Evolutionary conservation across 2,888 invertebrate genomes (phyloP), one percentile per base, ranked within the genome.

Genomic region (Ectemnius continuus): DNA sequence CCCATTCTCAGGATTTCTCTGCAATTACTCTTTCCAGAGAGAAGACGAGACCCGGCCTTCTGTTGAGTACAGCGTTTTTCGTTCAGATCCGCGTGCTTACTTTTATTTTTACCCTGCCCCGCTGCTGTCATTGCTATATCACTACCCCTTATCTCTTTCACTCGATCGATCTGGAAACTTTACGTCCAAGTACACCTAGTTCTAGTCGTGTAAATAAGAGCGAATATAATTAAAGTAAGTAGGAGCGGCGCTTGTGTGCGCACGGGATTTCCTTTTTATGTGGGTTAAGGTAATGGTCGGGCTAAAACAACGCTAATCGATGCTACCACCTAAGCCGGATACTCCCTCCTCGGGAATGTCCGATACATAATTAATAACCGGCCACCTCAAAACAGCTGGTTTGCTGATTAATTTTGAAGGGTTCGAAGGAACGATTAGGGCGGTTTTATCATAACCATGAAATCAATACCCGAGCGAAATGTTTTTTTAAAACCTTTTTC

Each of bases 11-110:
- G 46, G 20, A 48, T 59, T 64, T 36, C 20, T 57, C 46, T 20
- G 45, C 52, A 23, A 52, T 45, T 20, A 13, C 2, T 65, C 66
- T 52, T 45, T 71, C 76, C 36, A 36, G 36, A 78, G 76, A 72
- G 71, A 80, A 78, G 72, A 78, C 82, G 82, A 75, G 78, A 76
- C 71, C 77, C 64, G 76, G 72, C 74, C 74, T 73, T 71, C 67
- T 67, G 67, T 67, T 66, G 66, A 66, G 59, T 70, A 63, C 57
- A 36, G 36, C 62, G 61, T 76, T 76, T 72, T 64, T 64, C 72
- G 45, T 71, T 73, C 67, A 70, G 68, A 70, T 81, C 64, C 73
- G 65, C 59, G 60, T 62, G 72, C 58, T 57, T 58, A 68, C 65
- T 70, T 67, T 47, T 61, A 45, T 58, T 69, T 68, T 71, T 47